Conservation (phyloP, 2,113 vertebrate genomes). For the Motacilla alba region DNA sequence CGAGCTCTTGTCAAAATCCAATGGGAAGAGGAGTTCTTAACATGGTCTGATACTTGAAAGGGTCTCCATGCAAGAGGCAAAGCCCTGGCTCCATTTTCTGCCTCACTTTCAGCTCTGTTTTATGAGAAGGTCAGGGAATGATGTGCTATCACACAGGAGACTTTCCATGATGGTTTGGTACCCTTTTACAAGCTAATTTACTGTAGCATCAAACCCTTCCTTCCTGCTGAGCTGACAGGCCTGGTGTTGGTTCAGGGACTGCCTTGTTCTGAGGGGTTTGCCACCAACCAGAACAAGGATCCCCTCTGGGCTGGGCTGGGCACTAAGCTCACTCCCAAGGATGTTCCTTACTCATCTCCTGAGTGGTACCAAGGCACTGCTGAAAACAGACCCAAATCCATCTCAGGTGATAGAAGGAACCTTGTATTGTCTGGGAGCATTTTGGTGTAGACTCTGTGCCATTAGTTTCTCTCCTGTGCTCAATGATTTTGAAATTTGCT, state of each 20-base stretch:
- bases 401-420: not conserved
- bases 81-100: not conserved
- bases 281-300: not conserved
- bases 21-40: not conserved
- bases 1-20: not conserved
- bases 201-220: not conserved
- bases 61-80: not conserved
- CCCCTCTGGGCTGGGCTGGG: not conserved
- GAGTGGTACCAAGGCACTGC: not conserved
- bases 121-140: not conserved
- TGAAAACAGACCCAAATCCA: not conserved
- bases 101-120: not conserved
- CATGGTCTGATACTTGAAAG: not conserved
- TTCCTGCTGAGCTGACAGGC: not conserved
- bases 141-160: not conserved
- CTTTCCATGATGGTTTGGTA: not conserved
- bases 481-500: not conserved
- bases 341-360: not conserved
- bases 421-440: fast-evolving
- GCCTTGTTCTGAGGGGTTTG: not conserved
- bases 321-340: not conserved
- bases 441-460: not conserved
- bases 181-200: not conserved
- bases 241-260: not conserved
- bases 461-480: not conserved